Evolutionary conservation across 2,888 invertebrate species (phyloP).

Genomic region (Amorpha juglandis): DNA sequence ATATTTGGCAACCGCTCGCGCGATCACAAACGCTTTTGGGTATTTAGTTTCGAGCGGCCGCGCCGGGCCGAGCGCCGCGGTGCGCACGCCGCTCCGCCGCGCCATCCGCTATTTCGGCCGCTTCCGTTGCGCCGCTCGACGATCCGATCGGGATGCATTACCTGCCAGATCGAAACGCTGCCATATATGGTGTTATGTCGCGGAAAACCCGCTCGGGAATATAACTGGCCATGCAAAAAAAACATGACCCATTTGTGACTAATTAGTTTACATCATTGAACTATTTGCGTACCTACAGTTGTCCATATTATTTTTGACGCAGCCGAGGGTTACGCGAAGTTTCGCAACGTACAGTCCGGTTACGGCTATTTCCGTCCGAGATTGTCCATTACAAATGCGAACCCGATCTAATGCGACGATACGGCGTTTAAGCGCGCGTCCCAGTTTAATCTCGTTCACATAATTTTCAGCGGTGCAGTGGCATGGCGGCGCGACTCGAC

Average conservation of each 20-base stretch:
- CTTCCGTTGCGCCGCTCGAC: conserved; percentile 51
- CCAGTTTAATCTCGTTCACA: conserved; percentile 25
- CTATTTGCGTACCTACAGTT: background rate
- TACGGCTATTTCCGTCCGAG: conserved; percentile 26
- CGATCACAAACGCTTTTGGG: conserved; percentile 74
- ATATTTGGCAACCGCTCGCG: conserved; percentile 76
- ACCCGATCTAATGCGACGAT: conserved; percentile 13
- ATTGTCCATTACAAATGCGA: conserved; percentile 17
- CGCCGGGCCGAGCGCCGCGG: conserved; percentile 46
- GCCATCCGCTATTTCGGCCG: conserved; percentile 53
- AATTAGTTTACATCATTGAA: conserved; percentile 10
- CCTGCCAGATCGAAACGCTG: conserved; percentile 41
- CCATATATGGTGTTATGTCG: conserved; percentile 47
- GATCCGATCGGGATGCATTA: conserved; percentile 48
- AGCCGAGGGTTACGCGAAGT: conserved; percentile 4
- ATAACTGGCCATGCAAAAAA: background rate
- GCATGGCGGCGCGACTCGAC: background rate
- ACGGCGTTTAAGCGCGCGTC: conserved; percentile 9
- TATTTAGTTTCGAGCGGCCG: conserved; percentile 73
- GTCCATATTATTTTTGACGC: conserved; percentile 17
- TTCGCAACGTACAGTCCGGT: conserved; percentile 12
- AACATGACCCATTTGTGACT: conserved; percentile 15
- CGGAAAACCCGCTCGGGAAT: conserved; percentile 9
- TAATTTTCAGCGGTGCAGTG: conserved; percentile 23
- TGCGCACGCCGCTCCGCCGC: conserved; percentile 42